Percentiles rank a stretch among this genome's conserved stretches.
These are phyloP conservation scores for Syndactyla subalaris DNA, from an alignment of 2,797 vertebrate genomes.

Conservation along the genomic window DNA sequence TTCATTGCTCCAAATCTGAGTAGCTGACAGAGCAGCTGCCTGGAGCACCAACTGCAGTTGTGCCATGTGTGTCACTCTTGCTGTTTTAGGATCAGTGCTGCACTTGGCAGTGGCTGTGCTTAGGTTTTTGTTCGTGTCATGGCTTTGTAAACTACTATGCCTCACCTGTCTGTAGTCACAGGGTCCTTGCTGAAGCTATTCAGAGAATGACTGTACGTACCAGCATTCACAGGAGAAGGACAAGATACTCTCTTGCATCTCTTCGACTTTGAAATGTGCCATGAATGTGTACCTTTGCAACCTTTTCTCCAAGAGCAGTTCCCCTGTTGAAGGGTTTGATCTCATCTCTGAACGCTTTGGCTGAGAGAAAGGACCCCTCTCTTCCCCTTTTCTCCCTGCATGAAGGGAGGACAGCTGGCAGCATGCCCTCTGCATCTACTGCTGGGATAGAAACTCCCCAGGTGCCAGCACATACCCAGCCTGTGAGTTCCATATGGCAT, in stretches of 20 bases:
- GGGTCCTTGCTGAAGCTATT: not conserved
- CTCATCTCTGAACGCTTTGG: not conserved
- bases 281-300: not conserved
- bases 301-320: not conserved
- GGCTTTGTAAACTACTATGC: not conserved
- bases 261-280: not conserved
- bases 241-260: not conserved
- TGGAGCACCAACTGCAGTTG: not conserved
- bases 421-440: not conserved
- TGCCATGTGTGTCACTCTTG: not conserved
- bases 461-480: accelerated
- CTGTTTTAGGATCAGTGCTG: not conserved
- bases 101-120: not conserved
- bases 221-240: not conserved
- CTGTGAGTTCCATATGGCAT: not conserved
- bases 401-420: not conserved
- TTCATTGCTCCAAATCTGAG: not conserved
- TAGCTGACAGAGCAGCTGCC: not conserved
- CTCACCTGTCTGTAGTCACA: accelerated
- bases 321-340: not conserved
- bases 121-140: accelerated
- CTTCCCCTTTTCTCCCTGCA: not conserved
- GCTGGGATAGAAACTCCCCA: not conserved
- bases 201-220: accelerated
- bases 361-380: not conserved